Evolutionary conservation across 2,888 invertebrate species (phyloP).

Genomic region (Ectemnius continuus): DNA sequence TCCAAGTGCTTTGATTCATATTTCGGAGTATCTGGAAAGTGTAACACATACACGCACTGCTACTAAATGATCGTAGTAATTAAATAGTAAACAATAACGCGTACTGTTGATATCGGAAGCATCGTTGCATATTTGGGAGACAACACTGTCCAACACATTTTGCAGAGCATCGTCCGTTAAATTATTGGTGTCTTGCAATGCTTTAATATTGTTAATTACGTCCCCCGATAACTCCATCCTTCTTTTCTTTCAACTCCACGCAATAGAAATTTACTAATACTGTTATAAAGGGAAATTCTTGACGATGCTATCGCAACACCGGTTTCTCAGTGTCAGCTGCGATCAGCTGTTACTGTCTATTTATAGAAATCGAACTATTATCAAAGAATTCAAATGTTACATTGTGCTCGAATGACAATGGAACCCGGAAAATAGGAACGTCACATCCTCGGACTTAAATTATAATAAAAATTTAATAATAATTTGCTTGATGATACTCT

Average conservation of each 20-base stretch:
- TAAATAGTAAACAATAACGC: not conserved
- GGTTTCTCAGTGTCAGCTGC: no score
- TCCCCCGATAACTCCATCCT: constrained; percentile 67
- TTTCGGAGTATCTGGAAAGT: constrained; percentile 34
- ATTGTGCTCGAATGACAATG: no score
- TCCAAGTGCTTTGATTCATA: constrained; percentile 65
- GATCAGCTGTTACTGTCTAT: no score
- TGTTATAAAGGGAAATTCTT: no score
- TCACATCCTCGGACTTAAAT: no score
- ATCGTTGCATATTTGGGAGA: constrained; percentile 57
- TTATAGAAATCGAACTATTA: no score
- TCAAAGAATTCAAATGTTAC: no score
- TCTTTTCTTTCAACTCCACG: not conserved
- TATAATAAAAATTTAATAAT: no score
- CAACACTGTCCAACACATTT: constrained; percentile 61
- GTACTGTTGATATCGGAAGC: constrained; percentile 61
- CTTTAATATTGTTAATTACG: constrained; percentile 56
- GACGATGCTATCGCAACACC: no score
- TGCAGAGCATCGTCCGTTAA: constrained; percentile 65
- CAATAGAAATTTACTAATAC: no score
- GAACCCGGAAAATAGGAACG: no score
- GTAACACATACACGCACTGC: constrained; percentile 7
- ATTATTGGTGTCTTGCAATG: constrained; percentile 59
- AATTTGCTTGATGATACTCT: no score
- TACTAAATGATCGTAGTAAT: constrained; percentile 26